Evolutionary conservation across 2,888 invertebrate species (phyloP).

Genomic region (Hypselothyrea guttata): DNA sequence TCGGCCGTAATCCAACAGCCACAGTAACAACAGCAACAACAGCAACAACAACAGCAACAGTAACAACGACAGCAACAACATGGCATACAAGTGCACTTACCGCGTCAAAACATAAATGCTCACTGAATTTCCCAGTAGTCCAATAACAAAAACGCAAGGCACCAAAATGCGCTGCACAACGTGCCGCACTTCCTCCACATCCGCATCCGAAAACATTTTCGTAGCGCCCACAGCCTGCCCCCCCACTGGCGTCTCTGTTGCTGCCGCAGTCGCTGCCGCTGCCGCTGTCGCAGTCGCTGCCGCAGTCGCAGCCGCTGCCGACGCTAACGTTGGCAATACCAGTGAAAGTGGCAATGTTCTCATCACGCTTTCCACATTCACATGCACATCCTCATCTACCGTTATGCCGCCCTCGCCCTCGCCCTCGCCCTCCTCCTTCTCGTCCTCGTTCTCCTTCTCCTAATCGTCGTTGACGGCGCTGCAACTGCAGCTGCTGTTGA

Average conservation of each 20-base stretch:
- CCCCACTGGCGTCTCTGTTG: slow-evolving; percentile 37
- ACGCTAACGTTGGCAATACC: slow-evolving; percentile 19
- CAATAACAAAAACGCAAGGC: slow-evolving; percentile 86
- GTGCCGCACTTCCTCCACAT: slow-evolving; percentile 81
- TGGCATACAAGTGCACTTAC: slow-evolving; percentile 80
- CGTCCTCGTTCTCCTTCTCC: no score
- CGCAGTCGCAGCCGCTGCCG: slow-evolving; percentile 8
- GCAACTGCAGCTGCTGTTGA: no score
- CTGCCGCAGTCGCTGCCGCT: slow-evolving; percentile 25
- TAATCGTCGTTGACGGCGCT: no score
- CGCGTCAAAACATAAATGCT: slow-evolving; percentile 84
- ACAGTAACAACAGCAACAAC: slow-evolving; percentile 14
- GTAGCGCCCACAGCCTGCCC: slow-evolving; percentile 36
- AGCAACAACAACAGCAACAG: slow-evolving; percentile 12
- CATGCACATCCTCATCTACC: no score
- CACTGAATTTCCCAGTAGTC: slow-evolving; percentile 87
- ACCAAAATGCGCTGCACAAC: slow-evolving; percentile 85
- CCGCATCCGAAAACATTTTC: slow-evolving; percentile 78
- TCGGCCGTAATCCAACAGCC: slow-evolving; percentile 53
- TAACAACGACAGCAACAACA: slow-evolving; percentile 7
- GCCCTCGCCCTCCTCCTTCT: slow-evolving; percentile 12
- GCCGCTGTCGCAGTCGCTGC: slow-evolving; percentile 5
- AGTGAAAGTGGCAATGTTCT: slow-evolving; percentile 26
- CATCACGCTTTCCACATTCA: slow-evolving; percentile 22
- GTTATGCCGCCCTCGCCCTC: not conserved